Percentiles rank a stretch among this genome's conserved stretches.
phyloP scores from a whole-genome alignment of 2,888 invertebrate species.

The Coecobrya sp. region DNA sequence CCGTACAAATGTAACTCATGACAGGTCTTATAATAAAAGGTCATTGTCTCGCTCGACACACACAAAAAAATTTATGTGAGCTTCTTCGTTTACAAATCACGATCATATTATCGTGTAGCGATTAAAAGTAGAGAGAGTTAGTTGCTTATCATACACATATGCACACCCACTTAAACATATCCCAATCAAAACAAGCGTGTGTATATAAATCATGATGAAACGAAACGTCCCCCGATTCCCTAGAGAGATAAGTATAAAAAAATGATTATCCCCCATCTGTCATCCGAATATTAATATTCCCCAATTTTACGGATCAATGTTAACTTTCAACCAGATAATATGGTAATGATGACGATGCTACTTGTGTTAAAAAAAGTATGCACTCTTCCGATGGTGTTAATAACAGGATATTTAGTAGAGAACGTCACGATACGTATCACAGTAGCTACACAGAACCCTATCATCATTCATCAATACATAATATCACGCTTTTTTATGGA shows the following conservation, averaged over 20 bases:
- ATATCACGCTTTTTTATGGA: not conserved
- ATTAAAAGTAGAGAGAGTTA: too few species aligned
- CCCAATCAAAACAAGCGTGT: not conserved
- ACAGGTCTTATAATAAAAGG: constrained; percentile 12
- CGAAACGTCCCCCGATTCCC: not conserved
- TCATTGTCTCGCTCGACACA: constrained; percentile 65
- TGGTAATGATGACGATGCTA: constrained; percentile 31
- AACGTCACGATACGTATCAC: constrained; percentile 44
- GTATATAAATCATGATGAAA: not conserved
- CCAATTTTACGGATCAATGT: constrained; percentile 50
- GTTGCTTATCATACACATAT: too few species aligned
- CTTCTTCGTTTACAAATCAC: too few species aligned
- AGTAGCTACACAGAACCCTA: not conserved
- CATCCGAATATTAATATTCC: constrained; percentile 51
- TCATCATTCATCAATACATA: constrained; percentile 35
- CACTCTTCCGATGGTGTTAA: not conserved
- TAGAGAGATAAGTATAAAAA: not conserved
- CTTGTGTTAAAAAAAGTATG: not conserved
- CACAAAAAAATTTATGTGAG: too few species aligned
- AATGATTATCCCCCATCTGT: constrained; percentile 50
- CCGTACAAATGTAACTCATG: not conserved
- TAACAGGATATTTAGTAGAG: constrained; percentile 33
- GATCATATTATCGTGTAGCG: too few species aligned
- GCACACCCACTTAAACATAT: not conserved
- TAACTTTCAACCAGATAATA: constrained; percentile 11